phyloP scores from a whole-genome alignment of 2,797 vertebrate genomes.

The Simalia tracyae region DNA sequence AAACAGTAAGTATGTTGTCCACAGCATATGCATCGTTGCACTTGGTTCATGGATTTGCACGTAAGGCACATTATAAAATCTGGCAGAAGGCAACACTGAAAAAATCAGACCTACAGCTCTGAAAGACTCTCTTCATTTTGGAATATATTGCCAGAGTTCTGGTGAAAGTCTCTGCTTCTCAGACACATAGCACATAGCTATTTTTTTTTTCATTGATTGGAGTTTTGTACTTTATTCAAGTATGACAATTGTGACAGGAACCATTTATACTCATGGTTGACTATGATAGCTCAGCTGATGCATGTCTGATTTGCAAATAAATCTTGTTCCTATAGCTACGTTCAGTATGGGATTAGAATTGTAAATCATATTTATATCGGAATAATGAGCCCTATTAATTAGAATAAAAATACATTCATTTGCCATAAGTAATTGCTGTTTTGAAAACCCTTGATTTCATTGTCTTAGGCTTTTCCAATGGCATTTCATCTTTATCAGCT shows the following conservation, averaged over 20 bases:
- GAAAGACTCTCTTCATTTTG: not conserved
- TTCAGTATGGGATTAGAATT: not conserved
- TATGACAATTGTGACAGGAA: not conserved
- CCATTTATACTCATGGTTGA: not conserved
- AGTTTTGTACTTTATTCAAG: not conserved
- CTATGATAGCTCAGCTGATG: not conserved
- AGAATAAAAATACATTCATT: not conserved
- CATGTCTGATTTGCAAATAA: not conserved
- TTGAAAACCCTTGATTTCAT: not conserved
- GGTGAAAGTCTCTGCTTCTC: not conserved
- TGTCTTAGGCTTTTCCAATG: constrained; percentile 6
- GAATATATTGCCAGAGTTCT: not conserved
- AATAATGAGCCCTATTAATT: not conserved
- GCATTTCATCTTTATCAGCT: constrained; percentile 34
- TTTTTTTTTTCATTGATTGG: not conserved
- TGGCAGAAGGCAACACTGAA: not conserved
- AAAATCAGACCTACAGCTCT: not conserved
- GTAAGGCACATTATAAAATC: not conserved
- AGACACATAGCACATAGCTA: not conserved
- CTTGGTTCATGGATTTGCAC: not conserved
- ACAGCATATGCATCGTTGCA: too few relatives aligned
- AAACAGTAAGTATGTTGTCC: not conserved
- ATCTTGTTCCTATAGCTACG: not conserved
- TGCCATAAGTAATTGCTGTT: not conserved
- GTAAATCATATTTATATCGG: not conserved